phyloP scores from a whole-genome alignment of 2,888 invertebrate species.

The Euproctis similis region DNA sequence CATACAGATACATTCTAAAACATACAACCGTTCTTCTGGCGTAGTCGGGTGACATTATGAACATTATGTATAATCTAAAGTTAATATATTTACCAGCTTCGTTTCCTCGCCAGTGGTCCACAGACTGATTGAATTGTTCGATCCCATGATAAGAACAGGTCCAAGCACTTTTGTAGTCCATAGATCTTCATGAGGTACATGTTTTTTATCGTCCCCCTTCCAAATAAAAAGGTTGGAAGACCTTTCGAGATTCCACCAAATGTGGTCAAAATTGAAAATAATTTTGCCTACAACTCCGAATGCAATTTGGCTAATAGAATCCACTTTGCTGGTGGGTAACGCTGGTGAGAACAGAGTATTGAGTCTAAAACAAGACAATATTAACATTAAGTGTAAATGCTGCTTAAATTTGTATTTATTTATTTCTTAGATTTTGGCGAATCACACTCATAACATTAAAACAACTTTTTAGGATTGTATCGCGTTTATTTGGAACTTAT shows the following conservation, averaged over 20 bases:
- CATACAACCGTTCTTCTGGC: too few species aligned
- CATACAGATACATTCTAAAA: too few species aligned
- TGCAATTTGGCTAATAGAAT: conserved; percentile 74
- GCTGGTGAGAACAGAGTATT: conserved; percentile 72
- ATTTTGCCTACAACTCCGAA: conserved; percentile 83
- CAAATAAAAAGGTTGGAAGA: background rate
- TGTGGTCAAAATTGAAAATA: conserved; percentile 76
- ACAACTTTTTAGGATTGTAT: too few species aligned
- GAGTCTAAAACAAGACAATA: too few species aligned
- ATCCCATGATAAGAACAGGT: background rate
- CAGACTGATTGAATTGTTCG: background rate
- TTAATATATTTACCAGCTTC: background rate
- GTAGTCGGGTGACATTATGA: too few species aligned
- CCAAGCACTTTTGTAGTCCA: background rate
- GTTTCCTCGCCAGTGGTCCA: conserved; percentile 1
- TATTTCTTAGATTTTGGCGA: too few species aligned
- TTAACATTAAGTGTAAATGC: too few species aligned
- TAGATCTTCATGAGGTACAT: background rate
- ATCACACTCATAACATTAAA: too few species aligned
- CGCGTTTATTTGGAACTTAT: too few species aligned
- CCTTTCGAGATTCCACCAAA: conserved; percentile 9
- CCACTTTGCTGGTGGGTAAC: conserved; percentile 70
- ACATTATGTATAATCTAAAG: too few species aligned
- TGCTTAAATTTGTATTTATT: too few species aligned
- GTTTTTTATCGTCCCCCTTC: background rate